These are phyloP conservation scores for Zosterops japonicus DNA, from an alignment of 2,113 vertebrate genomes.

Conservation along the genomic window DNA sequence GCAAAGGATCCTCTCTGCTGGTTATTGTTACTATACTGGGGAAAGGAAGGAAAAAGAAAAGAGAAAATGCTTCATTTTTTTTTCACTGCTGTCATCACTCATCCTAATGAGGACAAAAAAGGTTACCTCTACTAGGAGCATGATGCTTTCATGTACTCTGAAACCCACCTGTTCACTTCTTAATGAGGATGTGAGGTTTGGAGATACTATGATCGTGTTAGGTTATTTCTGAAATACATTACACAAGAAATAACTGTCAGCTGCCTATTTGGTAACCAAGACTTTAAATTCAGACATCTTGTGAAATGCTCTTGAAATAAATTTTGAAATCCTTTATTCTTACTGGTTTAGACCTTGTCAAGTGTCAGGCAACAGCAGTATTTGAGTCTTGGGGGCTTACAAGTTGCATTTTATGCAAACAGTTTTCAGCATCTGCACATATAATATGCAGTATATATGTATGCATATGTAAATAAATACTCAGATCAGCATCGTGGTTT, in stretches of 20 bases:
- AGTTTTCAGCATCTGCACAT: background rate
- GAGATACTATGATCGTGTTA: constrained; percentile 48
- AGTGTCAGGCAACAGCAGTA: background rate
- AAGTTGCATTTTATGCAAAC: constrained; percentile 12
- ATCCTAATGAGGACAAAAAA: constrained; percentile 69
- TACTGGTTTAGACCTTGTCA: constrained; percentile 1
- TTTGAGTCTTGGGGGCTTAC: constrained; percentile 2
- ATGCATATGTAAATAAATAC: constrained; percentile 2
- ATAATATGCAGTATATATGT: background rate
- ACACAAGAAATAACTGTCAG: constrained; percentile 44
- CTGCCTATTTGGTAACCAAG: constrained; percentile 45
- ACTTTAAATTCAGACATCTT: constrained; percentile 23
- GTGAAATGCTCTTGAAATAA: constrained; percentile 17
- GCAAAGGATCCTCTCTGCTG: constrained; percentile 42
- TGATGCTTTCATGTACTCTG: constrained; percentile 63
- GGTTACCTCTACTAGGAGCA: constrained; percentile 62
- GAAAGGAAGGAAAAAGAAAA: constrained; percentile 46
- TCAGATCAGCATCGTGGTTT: background rate
- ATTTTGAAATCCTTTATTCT: constrained; percentile 19
- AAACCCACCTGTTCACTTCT: constrained; percentile 66
- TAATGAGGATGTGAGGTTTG: constrained; percentile 70
- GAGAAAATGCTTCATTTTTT: constrained; percentile 55
- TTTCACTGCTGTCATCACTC: constrained; percentile 67
- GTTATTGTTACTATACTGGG: constrained; percentile 58
- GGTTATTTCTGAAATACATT: constrained; percentile 60